Conservation (phyloP, 1,140 invertebrate species). For the Tribolium castaneum region DNA sequence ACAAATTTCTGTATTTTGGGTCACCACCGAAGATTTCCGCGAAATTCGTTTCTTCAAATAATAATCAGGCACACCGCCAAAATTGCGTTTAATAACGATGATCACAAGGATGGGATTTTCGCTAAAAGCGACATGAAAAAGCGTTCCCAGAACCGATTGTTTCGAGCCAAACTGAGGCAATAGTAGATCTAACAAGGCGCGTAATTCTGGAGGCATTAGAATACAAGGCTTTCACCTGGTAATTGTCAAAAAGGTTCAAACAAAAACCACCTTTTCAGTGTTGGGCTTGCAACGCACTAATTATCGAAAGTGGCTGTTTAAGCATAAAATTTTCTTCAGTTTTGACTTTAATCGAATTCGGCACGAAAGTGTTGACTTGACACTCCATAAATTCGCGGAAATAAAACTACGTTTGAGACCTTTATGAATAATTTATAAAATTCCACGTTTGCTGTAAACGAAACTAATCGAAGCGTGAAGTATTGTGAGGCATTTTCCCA, state of each 20-base stretch:
- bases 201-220: not conserved
- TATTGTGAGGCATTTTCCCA: conserved; percentile 10
- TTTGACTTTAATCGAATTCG: not conserved
- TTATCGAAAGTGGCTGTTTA: not conserved
- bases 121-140: not conserved
- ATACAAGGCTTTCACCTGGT: not conserved
- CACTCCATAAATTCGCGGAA: too few relatives aligned
- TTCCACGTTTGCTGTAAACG: not conserved
- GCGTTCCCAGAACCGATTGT: not conserved
- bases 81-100: conserved; percentile 4
- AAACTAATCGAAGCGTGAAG: conserved; percentile 3
- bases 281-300: not conserved
- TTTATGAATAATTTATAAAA: too few relatives aligned
- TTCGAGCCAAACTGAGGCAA: not conserved
- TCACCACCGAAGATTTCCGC: conserved; percentile 12
- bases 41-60: conserved; percentile 14
- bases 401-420: too few relatives aligned
- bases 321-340: not conserved
- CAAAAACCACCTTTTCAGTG: conserved; percentile 16
- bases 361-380: not conserved
- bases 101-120: not conserved
- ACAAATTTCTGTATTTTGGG: conserved; percentile 21
- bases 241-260: not conserved
- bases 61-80: not conserved
- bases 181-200: not conserved